Percentiles rank a stretch among this genome's conserved stretches.
Evolutionary conservation across 1,140 invertebrate genomes (phyloP).

Genomic region (Calephelis virginiensis): DNA sequence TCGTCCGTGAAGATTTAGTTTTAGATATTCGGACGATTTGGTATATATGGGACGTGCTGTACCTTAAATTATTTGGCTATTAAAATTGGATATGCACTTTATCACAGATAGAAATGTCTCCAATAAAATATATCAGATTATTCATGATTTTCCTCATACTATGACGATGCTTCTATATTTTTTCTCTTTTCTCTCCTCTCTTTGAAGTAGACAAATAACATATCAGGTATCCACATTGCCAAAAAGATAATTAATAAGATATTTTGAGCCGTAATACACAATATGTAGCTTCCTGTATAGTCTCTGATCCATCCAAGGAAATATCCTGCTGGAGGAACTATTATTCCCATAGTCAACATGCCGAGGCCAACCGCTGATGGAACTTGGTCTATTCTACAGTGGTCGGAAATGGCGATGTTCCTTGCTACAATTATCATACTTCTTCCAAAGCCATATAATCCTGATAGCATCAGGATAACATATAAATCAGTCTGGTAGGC

Average conservation of each 20-base stretch:
- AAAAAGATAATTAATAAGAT: constrained; percentile 78
- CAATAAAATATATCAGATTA: constrained; percentile 1
- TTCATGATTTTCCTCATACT: constrained; percentile 22
- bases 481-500: constrained; percentile 73
- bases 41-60: no score
- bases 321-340: constrained; percentile 83
- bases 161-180: constrained; percentile 36
- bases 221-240: constrained; percentile 80
- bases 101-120: constrained; percentile 6
- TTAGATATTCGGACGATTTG: no score
- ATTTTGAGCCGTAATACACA: constrained; percentile 82
- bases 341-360: constrained; percentile 86
- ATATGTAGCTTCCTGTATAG: constrained; percentile 79
- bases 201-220: constrained; percentile 55
- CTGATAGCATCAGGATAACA: constrained; percentile 68
- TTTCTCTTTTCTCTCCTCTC: constrained; percentile 47
- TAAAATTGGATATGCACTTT: constrained; percentile 10
- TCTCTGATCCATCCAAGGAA: constrained; percentile 84
- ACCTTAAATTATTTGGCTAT: neutral
- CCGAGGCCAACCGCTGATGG: constrained; percentile 85
- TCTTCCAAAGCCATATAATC: constrained; percentile 81
- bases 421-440: constrained; percentile 84
- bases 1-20: no score
- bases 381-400: constrained; percentile 79
- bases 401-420: constrained; percentile 84